Base-by-base conservation (phyloP, 2,113 vertebrate species). In the Macquaria ambigua region DNA sequence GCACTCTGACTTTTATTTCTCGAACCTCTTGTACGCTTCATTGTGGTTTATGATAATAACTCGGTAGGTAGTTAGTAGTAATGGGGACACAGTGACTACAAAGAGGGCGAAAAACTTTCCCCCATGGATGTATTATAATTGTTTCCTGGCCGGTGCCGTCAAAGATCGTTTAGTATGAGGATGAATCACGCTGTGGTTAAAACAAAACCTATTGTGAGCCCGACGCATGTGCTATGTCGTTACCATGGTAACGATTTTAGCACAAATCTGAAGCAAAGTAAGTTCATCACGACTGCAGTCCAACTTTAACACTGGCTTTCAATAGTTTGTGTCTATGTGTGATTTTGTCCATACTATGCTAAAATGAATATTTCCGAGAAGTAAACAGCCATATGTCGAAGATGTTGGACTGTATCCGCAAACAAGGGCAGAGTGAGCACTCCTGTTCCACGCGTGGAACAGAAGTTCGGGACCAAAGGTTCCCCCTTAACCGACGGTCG, bases 21-120 rank as follows among this genome's bases (percentile, higher is more conserved):
- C 3, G 84, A 83, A 58, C 87, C 63, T 74, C 94, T 95, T n/a
- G 85, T 83, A 63, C 93, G 87, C 46, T 93, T 94, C 95, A 96
- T 96, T 5, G 34, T 74, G 25, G 28, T 48, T 73, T 61, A 5
- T 59, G 0, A 12, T 21, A 56, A 39, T 4, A 61, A 28, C 15
- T 6, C 0, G 4, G 0, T 25, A 0, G 8, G 5, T 6, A 31
- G 6, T 5, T 1, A 46, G 21, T 18, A 41, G 37, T 0, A 43
- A 9, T 20, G 1, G 5, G 6, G 14, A 9, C 10, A 46, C 37
- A 20, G 6, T 1, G 6, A 41, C 23, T 21, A 64, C 8, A 77
- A 41, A 50, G 25, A 14, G 0, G 37, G 63, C 39, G 74, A 28
- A 8, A 84, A 89, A 90, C 58, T 84, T 89, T 86, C 5, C 9